A percentile compares a stretch with the other conserved stretches of the same genome.
These are phyloP conservation scores for Drosophila ezoana DNA, from an alignment of 2,888 invertebrate species.

Conservation along the genomic window DNA sequence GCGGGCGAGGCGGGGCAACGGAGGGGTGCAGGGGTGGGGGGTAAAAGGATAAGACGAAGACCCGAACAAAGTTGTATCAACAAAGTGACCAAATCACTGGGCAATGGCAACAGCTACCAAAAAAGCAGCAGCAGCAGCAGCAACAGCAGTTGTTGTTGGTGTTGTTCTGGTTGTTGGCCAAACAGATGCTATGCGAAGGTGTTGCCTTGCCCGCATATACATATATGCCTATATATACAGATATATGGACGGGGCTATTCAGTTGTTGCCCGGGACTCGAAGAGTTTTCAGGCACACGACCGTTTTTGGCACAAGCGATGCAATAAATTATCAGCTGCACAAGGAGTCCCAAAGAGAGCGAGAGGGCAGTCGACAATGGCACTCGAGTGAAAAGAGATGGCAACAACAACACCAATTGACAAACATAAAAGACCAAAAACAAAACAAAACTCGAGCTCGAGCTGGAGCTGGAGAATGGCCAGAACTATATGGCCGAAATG, in stretches of 20 bases:
- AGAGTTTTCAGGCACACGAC: conserved; percentile 76
- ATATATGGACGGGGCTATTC: conserved; percentile 37
- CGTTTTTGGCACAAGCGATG: conserved; percentile 74
- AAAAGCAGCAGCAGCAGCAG: conserved; percentile 62
- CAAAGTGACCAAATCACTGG: conserved; percentile 74
- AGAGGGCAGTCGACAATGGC: conserved; percentile 44
- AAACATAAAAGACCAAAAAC: conserved; percentile 62
- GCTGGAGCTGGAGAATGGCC: conserved; percentile 49
- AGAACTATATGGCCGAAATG: conserved; percentile 65
- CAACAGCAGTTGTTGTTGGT: conserved; percentile 43
- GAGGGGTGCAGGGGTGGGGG: conserved; percentile 5
- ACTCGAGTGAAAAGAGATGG: conserved; percentile 52
- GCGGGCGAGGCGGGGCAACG: conserved; percentile 1
- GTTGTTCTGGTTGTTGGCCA: conserved; percentile 34
- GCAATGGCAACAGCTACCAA: conserved; percentile 57
- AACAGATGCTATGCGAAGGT: conserved; percentile 72
- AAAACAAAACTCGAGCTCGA: conserved; percentile 39
- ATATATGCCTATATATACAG: conserved; percentile 6
- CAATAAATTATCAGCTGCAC: conserved; percentile 79
- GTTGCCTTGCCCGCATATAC: conserved; percentile 48
- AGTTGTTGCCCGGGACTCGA: conserved; percentile 31
- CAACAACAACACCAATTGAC: conserved; percentile 70
- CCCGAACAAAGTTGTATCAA: conserved; percentile 75
- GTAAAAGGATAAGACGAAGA: conserved; percentile 35
- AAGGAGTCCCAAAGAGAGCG: conserved; percentile 38